A percentile compares a stretch with the other conserved stretches of the same genome.
These are phyloP conservation scores for Brachyhypopomus gauderio DNA, from an alignment of 2,113 vertebrate genomes.

Conservation along the genomic window DNA sequence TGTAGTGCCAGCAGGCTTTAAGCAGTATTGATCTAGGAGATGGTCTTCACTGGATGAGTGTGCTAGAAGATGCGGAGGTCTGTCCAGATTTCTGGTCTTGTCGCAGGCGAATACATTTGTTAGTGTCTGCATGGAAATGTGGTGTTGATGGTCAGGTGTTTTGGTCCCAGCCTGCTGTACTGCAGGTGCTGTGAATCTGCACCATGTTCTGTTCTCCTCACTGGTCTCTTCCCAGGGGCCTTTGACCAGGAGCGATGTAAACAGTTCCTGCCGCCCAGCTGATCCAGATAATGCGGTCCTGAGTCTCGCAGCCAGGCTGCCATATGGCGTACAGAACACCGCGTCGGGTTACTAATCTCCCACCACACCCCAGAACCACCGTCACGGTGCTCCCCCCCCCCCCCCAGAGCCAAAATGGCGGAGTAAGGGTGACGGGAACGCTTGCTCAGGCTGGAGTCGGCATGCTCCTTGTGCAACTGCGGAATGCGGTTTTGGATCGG, in stretches of 20 bases:
- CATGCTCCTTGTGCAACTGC: constrained; percentile 50
- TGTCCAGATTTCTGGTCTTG: background rate
- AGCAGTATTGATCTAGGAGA: background rate
- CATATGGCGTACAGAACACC: too few species aligned
- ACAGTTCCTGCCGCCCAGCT: background rate
- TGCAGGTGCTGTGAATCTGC: background rate
- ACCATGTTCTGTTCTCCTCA: background rate
- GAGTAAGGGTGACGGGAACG: constrained; percentile 14
- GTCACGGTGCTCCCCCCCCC: background rate
- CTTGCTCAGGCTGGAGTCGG: constrained; percentile 52
- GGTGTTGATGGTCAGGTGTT: background rate
- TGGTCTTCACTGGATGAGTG: background rate
- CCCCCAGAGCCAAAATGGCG: constrained; percentile 56
- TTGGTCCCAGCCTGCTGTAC: too few species aligned
- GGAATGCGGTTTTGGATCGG: constrained; percentile 61
- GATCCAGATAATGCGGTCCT: background rate
- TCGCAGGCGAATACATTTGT: constrained; percentile 3
- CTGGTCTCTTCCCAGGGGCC: background rate
- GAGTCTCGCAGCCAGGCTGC: too few species aligned
- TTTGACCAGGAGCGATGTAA: background rate
- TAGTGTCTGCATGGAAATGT: background rate
- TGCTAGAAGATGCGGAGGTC: background rate
- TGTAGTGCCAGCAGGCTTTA: too few species aligned
- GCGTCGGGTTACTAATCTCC: constrained; percentile 52
- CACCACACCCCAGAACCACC: constrained; percentile 28